These are phyloP conservation scores for Oscheius sp. DNA, from an alignment of 2,888 invertebrate species.

Conservation along the genomic window DNA sequence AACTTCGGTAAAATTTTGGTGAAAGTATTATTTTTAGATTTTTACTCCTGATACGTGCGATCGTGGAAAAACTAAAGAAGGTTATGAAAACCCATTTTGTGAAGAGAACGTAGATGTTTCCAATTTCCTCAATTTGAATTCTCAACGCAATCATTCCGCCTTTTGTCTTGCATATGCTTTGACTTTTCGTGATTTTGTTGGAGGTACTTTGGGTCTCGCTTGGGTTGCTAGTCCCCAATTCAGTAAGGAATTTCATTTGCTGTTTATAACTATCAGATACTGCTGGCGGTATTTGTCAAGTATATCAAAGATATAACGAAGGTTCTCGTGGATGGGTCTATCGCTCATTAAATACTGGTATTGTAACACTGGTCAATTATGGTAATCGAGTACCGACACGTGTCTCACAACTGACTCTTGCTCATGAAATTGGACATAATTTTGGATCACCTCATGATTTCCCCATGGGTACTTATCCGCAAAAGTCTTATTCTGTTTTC, in stretches of 20 bases:
- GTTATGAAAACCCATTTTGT: slow-evolving; percentile 77
- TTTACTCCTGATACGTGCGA: slow-evolving; percentile 86
- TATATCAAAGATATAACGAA: slow-evolving; percentile 92
- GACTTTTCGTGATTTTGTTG: slow-evolving; percentile 93
- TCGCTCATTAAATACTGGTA: slow-evolving; percentile 95
- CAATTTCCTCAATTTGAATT: slow-evolving; percentile 96
- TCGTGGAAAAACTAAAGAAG: slow-evolving; percentile 49
- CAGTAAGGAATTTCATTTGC: slow-evolving; percentile 58
- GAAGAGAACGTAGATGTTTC: slow-evolving; percentile 97
- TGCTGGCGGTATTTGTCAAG: slow-evolving; percentile 97
- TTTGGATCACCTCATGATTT: slow-evolving; percentile 85
- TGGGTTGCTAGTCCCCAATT: slow-evolving; percentile 96
- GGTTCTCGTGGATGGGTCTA: slow-evolving; percentile 88
- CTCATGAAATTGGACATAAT: slow-evolving; percentile 99
- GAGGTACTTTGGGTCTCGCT: slow-evolving; percentile 94
- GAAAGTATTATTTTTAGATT: slow-evolving; percentile 76
- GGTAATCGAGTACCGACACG: slow-evolving; percentile 91
- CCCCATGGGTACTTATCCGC: slow-evolving; percentile 61
- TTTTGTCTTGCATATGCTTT: slow-evolving; percentile 99
- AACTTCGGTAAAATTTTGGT: slow-evolving; percentile 76
- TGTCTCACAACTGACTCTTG: slow-evolving; percentile 94
- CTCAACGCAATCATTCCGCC: slow-evolving; percentile 93
- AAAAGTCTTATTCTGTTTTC: no score
- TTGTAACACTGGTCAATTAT: slow-evolving; percentile 98
- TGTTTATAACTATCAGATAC: slow-evolving; percentile 81